A percentile compares a stretch with the other conserved stretches of the same genome.
These are phyloP conservation scores for Conus betulinus DNA, from an alignment of 1,140 invertebrate genomes.

Conservation along the genomic window DNA sequence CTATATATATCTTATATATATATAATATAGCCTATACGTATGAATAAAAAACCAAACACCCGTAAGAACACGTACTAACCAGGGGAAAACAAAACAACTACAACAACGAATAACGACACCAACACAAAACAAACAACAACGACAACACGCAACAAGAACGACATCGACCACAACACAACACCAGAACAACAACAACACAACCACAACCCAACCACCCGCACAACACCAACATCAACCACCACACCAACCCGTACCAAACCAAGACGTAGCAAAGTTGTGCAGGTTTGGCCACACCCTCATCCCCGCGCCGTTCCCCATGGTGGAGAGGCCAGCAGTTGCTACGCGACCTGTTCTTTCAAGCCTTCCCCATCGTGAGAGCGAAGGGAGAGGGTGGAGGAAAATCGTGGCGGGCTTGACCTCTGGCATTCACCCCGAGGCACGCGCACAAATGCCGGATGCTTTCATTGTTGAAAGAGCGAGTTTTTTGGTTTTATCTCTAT, in stretches of 20 bases:
- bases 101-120: too few relatives aligned
- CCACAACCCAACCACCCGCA: too few relatives aligned
- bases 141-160: too few relatives aligned
- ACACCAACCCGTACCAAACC: not conserved
- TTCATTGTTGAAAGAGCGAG: slow-evolving; percentile 29
- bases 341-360: slow-evolving; percentile 42
- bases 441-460: slow-evolving; percentile 20
- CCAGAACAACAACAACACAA: too few relatives aligned
- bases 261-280: not conserved
- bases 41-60: too few relatives aligned
- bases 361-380: slow-evolving; percentile 26
- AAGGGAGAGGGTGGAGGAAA: slow-evolving; percentile 1
- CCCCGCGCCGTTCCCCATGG: slow-evolving; percentile 26
- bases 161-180: too few relatives aligned
- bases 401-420: slow-evolving; percentile 1
- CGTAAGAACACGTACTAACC: too few relatives aligned
- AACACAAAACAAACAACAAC: too few relatives aligned
- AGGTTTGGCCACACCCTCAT: slow-evolving; percentile 42
- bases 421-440: not conserved
- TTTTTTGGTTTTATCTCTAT: too few relatives aligned
- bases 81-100: too few relatives aligned
- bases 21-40: too few relatives aligned
- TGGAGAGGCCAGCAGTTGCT: not conserved
- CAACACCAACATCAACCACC: not conserved
- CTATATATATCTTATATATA: too few relatives aligned